Evolutionary conservation across 2,888 invertebrate genomes (phyloP).

Genomic region (Macropis europaea): DNA sequence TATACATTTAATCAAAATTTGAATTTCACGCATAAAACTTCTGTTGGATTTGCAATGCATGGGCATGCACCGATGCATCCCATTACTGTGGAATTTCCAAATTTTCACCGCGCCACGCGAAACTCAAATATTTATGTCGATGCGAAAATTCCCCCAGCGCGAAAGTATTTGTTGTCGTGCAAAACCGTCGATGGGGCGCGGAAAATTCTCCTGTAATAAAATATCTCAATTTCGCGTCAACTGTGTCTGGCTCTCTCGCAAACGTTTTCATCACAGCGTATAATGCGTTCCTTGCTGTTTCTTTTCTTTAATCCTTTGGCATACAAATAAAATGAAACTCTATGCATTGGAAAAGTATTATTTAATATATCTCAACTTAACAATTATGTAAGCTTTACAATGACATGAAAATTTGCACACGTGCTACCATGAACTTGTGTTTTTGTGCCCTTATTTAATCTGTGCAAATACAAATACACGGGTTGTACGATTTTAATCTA

Average conservation of each 20-base stretch:
- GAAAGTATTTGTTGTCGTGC: background rate
- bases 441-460: too few relatives aligned
- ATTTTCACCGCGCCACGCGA: background rate
- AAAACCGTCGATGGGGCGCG: background rate
- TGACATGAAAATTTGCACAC: too few relatives aligned
- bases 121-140: conserved; percentile 6
- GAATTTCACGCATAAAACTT: conserved; percentile 34
- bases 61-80: conserved; percentile 9
- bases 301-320: too few relatives aligned
- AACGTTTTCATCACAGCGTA: background rate
- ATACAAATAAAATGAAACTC: too few relatives aligned
- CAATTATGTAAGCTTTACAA: too few relatives aligned
- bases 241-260: background rate
- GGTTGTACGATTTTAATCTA: too few relatives aligned
- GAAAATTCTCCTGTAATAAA: background rate
- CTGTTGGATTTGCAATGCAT: conserved; percentile 27
- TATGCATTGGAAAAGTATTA: too few relatives aligned
- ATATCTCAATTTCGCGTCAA: background rate
- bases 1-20: conserved; percentile 42
- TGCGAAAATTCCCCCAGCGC: background rate
- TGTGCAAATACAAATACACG: too few relatives aligned
- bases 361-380: too few relatives aligned
- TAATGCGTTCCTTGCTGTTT: too few relatives aligned
- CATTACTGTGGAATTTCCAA: conserved; percentile 16
- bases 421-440: too few relatives aligned